A percentile compares a stretch with the other conserved stretches of the same genome.
Conservation (phyloP, 2,888 invertebrate species). For the Hypomecis atomaria region DNA sequence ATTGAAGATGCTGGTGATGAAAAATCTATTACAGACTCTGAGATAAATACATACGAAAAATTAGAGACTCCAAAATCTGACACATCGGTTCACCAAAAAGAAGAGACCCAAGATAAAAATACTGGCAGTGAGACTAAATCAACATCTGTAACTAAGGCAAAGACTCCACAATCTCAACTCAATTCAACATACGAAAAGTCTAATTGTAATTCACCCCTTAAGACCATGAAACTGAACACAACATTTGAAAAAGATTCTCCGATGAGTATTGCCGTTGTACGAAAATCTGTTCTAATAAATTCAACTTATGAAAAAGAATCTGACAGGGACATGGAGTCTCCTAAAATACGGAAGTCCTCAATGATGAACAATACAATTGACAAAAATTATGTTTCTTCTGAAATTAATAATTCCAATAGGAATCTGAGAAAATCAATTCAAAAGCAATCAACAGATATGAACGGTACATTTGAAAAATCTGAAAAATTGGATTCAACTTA, state of each 20-base stretch:
- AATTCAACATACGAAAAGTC: slow-evolving; percentile 11
- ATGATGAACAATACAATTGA: slow-evolving; percentile 38
- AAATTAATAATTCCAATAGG: slow-evolving; percentile 12
- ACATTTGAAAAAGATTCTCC: slow-evolving; percentile 25
- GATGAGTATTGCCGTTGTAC: neutral
- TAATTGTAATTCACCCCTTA: neutral
- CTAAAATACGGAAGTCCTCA: slow-evolving; percentile 5
- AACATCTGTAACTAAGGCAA: neutral
- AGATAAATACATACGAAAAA: slow-evolving; percentile 26
- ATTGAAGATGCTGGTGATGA: slow-evolving; percentile 21
- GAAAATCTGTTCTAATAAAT: slow-evolving; percentile 11
- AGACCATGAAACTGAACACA: slow-evolving; percentile 12
- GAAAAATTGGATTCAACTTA: slow-evolving; percentile 47
- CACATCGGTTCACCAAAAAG: neutral
- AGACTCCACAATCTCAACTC: slow-evolving; percentile 1
- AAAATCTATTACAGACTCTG: slow-evolving; percentile 34
- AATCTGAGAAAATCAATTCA: slow-evolving; percentile 21
- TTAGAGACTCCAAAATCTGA: neutral
- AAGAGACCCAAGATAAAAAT: neutral
- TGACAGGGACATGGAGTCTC: slow-evolving; percentile 7
- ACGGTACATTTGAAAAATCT: slow-evolving; percentile 26
- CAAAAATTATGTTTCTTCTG: slow-evolving; percentile 23
- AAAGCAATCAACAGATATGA: slow-evolving; percentile 15
- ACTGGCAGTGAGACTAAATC: neutral
- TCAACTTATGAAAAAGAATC: slow-evolving; percentile 34